These are phyloP conservation scores for Typhlichthys subterraneus DNA, from an alignment of 2,797 vertebrate genomes.

Conservation along the genomic window DNA sequence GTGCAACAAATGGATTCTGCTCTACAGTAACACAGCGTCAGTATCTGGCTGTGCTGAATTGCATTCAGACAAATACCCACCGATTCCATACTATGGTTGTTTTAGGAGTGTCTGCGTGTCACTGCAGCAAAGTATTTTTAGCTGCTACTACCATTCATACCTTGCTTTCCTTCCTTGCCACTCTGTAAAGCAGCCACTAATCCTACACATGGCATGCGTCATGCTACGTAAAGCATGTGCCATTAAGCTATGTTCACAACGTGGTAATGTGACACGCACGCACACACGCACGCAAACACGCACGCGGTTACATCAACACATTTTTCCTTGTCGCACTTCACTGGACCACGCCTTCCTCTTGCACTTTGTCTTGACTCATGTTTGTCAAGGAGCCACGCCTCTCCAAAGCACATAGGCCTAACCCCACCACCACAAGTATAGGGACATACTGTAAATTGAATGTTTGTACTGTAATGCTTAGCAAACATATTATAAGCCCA, in stretches of 20 bases:
- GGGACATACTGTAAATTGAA: too few species aligned
- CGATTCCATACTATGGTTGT: background rate
- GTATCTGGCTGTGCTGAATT: too few species aligned
- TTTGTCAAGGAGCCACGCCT: slow-evolving; percentile 15
- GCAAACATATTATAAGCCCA: too few species aligned
- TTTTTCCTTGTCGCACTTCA: slow-evolving; percentile 18
- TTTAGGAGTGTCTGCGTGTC: too few species aligned
- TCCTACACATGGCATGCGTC: background rate
- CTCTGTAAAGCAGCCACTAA: background rate
- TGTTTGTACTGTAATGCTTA: too few species aligned
- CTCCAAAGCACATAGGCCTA: background rate
- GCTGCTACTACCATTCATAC: slow-evolving; percentile 8
- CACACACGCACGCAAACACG: background rate
- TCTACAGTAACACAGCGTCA: too few species aligned
- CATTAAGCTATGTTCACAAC: too few species aligned
- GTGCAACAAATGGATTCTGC: too few species aligned
- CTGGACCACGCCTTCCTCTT: slow-evolving; percentile 31
- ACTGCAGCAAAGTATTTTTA: slow-evolving; percentile 1
- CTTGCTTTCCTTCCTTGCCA: background rate
- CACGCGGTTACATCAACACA: slow-evolving; percentile 28
- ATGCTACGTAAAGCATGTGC: too few species aligned
- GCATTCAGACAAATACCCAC: background rate
- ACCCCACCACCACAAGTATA: background rate
- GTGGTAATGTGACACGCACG: background rate
- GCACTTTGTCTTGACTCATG: background rate